Evolutionary conservation across 2,888 invertebrate genomes (phyloP).

Genomic region (Drosophila kanekoi): DNA sequence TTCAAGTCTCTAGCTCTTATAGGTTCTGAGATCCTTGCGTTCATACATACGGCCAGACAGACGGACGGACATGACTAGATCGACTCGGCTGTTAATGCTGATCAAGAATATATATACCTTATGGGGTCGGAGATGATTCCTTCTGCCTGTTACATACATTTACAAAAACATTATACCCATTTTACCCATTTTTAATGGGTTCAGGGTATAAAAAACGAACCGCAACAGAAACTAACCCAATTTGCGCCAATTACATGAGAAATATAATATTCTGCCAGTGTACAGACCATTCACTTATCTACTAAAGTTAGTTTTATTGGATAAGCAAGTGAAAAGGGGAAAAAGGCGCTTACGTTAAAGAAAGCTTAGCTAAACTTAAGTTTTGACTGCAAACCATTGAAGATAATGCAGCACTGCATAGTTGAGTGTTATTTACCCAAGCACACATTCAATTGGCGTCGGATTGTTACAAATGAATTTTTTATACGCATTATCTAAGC

Average conservation of each 20-base stretch:
- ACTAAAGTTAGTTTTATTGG: not conserved
- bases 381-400: not conserved
- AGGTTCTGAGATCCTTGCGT: too few relatives aligned
- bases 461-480: conserved; percentile 27
- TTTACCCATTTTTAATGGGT: too few relatives aligned
- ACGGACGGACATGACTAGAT: too few relatives aligned
- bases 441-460: conserved; percentile 23
- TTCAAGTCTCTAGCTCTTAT: too few relatives aligned
- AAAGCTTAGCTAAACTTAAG: not conserved
- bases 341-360: conserved; percentile 8
- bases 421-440: conserved; percentile 8
- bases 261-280: not conserved
- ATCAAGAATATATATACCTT: too few relatives aligned
- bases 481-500: conserved; percentile 23
- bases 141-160: too few relatives aligned
- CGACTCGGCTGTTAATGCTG: too few relatives aligned
- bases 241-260: not conserved
- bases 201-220: too few relatives aligned
- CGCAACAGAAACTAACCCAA: not conserved
- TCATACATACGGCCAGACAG: too few relatives aligned
- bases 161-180: too few relatives aligned
- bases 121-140: too few relatives aligned
- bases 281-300: not conserved
- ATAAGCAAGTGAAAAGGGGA: not conserved
- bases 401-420: conserved; percentile 6